These are phyloP conservation scores for Eupithecia centaureata DNA, from an alignment of 2,888 invertebrate genomes.

Conservation along the genomic window DNA sequence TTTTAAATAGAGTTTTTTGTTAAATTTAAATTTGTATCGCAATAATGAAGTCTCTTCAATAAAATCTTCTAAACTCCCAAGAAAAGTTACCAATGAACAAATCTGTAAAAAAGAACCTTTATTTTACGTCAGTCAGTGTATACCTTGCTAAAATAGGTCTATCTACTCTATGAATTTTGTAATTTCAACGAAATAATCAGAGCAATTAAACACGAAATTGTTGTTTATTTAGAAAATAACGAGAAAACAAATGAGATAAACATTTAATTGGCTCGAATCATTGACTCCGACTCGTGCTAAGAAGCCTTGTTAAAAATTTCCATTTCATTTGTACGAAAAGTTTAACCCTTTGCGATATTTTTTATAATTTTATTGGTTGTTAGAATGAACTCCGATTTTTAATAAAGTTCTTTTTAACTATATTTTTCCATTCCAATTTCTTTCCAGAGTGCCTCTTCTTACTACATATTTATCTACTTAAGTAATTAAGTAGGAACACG, in stretches of 20 bases:
- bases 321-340: slow-evolving; percentile 74
- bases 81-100: no score
- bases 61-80: no score
- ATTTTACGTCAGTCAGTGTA: no score
- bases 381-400: slow-evolving; percentile 26
- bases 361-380: slow-evolving; percentile 34
- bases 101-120: no score
- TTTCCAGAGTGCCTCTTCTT: no score
- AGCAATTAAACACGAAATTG: slow-evolving; percentile 27
- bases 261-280: slow-evolving; percentile 69
- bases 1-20: no score
- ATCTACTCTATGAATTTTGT: background rate
- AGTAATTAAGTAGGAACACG: no score
- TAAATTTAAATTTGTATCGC: no score
- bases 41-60: no score
- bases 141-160: background rate
- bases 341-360: slow-evolving; percentile 67
- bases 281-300: slow-evolving; percentile 55
- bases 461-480: no score
- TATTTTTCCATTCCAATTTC: slow-evolving; percentile 30
- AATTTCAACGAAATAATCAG: background rate
- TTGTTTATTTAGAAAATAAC: slow-evolving; percentile 49
- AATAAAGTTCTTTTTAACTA: slow-evolving; percentile 37
- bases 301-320: slow-evolving; percentile 80
- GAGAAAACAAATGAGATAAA: slow-evolving; percentile 50